phyloP scores from a whole-genome alignment of 2,113 vertebrate genomes.

The Lamprologus callipterus region DNA sequence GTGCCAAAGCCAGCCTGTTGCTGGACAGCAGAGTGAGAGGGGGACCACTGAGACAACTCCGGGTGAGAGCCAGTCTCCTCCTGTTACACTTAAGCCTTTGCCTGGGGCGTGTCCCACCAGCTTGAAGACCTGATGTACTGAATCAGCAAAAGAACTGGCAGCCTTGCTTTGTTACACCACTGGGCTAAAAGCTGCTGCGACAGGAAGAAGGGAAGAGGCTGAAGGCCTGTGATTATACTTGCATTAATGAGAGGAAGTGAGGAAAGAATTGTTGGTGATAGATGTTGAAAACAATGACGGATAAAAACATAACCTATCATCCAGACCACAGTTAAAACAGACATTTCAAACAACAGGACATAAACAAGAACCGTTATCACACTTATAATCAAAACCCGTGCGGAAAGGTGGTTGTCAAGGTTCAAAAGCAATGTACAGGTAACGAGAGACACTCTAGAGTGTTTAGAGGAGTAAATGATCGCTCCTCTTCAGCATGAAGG shows the following conservation, averaged over 20 bases:
- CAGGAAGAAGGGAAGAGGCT: constrained; percentile 1
- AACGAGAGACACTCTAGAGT: neutral
- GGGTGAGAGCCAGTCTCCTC: constrained; percentile 22
- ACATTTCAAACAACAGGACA: neutral
- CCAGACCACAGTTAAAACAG: neutral
- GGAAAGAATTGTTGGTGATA: neutral
- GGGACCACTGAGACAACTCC: neutral
- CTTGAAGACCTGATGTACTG: constrained; percentile 53
- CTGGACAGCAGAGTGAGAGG: neutral
- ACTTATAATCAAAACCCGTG: neutral
- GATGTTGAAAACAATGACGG: neutral
- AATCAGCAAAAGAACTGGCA: neutral
- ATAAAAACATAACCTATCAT: neutral
- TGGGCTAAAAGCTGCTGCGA: constrained; percentile 12
- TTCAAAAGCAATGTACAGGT: neutral
- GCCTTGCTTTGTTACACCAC: constrained; percentile 1
- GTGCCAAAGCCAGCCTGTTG: constrained; percentile 55
- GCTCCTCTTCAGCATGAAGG: constrained; percentile 13
- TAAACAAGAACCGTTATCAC: neutral
- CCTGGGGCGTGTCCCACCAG: constrained; percentile 10
- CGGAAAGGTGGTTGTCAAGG: neutral
- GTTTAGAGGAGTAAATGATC: neutral
- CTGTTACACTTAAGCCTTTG: constrained; percentile 39
- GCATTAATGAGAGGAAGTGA: neutral
- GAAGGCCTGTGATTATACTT: neutral